These are phyloP conservation scores for Strix aluco DNA, from an alignment of 2,113 vertebrate genomes.

Conservation along the genomic window DNA sequence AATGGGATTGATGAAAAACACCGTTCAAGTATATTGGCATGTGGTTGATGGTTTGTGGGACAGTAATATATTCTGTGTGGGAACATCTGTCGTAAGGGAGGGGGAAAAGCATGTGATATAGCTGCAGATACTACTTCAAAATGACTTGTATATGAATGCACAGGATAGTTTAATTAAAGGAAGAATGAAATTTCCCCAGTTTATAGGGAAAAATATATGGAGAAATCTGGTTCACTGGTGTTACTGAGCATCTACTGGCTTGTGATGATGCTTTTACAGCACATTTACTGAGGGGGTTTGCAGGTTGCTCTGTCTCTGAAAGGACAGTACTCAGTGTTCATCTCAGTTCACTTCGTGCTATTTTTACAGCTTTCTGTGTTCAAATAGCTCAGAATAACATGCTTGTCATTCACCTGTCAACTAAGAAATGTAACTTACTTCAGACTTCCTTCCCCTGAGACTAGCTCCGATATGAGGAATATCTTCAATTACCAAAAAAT, in stretches of 20 bases:
- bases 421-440: conserved; percentile 55
- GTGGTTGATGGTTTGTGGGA: background rate
- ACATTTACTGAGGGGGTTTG: background rate
- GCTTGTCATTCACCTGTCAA: conserved; percentile 67
- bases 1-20: background rate
- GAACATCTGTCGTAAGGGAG: background rate
- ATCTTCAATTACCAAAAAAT: conserved; percentile 38
- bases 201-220: background rate
- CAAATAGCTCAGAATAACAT: conserved; percentile 69
- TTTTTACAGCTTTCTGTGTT: conserved; percentile 62
- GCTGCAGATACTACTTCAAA: background rate
- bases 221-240: background rate
- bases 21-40: background rate
- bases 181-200: background rate
- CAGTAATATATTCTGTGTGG: conserved; percentile 2
- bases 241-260: background rate
- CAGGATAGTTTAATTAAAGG: background rate
- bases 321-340: conserved; percentile 25
- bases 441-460: conserved; percentile 60
- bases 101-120: background rate
- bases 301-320: conserved; percentile 5
- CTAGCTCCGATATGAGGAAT: conserved; percentile 30
- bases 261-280: background rate
- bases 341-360: conserved; percentile 42
- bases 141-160: background rate